A percentile compares a stretch with the other conserved stretches of the same genome.
These are phyloP conservation scores for Strigamia transsilvanica DNA, from an alignment of 2,888 invertebrate genomes.

Conservation along the genomic window DNA sequence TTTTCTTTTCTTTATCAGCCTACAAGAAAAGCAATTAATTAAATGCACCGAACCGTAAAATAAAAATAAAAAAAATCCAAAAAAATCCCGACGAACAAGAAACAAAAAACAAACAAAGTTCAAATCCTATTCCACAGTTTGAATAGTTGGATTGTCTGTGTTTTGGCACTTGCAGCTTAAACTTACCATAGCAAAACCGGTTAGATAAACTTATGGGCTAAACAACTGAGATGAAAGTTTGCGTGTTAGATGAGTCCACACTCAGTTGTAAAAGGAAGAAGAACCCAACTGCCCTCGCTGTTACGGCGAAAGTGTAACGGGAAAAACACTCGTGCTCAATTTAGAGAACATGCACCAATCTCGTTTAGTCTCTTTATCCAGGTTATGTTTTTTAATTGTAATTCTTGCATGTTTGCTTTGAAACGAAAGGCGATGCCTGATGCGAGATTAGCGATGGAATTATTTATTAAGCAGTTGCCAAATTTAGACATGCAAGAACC, in stretches of 20 bases:
- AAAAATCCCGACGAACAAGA: background rate
- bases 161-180: background rate
- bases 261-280: background rate
- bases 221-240: background rate
- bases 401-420: background rate
- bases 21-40: constrained; percentile 62
- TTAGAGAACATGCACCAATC: background rate
- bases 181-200: background rate
- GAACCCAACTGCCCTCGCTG: background rate
- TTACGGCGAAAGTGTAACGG: background rate
- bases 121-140: background rate
- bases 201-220: background rate
- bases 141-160: background rate
- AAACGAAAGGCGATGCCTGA: background rate
- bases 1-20: constrained; percentile 91
- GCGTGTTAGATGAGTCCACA: background rate
- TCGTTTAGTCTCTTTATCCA: background rate
- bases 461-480: background rate
- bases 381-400: background rate
- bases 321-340: background rate
- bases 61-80: background rate
- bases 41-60: background rate
- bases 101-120: background rate
- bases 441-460: constrained; percentile 3
- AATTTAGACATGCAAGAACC: constrained; percentile 2